Evolutionary conservation across 30 jellyfish, hydroid and myxozoan species (phyloP).

Genomic region (Euphysa ruthae): DNA sequence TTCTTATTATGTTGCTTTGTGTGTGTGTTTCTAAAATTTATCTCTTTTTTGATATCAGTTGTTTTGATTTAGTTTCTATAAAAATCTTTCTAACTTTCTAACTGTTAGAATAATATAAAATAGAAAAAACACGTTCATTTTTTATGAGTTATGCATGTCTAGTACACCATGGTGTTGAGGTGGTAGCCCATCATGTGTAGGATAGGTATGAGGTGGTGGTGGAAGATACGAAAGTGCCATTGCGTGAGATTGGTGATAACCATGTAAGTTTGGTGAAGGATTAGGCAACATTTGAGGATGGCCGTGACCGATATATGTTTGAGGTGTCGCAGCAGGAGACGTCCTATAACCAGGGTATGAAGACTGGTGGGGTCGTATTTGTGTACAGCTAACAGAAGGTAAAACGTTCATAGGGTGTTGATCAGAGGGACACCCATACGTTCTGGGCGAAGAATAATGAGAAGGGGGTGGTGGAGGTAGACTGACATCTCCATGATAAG

Average conservation of each 20-base stretch:
- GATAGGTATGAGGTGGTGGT: conserved; percentile 30
- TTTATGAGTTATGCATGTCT: conserved; percentile 23
- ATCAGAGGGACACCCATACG: conserved; percentile 44
- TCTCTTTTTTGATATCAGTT: no score
- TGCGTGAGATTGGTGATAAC: conserved; percentile 35
- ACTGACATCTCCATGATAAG: conserved; percentile 48
- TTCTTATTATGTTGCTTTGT: no score
- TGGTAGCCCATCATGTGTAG: conserved; percentile 12
- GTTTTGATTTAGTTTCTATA: no score
- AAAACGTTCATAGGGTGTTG: conserved; percentile 26
- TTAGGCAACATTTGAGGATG: conserved; percentile 26
- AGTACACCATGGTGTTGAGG: conserved; percentile 23
- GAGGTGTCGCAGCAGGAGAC: conserved; percentile 34
- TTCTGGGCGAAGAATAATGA: conserved; percentile 39
- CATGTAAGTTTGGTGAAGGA: conserved; percentile 23
- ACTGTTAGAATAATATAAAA: no score
- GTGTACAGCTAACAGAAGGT: conserved; percentile 26
- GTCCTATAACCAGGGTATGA: conserved; percentile 23
- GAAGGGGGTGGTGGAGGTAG: conserved; percentile 45
- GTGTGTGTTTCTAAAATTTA: no score
- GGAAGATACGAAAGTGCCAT: conserved; percentile 4
- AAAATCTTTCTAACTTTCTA: no score
- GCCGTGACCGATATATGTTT: conserved; percentile 26
- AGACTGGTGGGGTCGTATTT: conserved; percentile 23
- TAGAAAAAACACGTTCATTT: no score